Evolutionary conservation across 2,888 invertebrate species (phyloP).

Genomic region (Cybosia mesomella): DNA sequence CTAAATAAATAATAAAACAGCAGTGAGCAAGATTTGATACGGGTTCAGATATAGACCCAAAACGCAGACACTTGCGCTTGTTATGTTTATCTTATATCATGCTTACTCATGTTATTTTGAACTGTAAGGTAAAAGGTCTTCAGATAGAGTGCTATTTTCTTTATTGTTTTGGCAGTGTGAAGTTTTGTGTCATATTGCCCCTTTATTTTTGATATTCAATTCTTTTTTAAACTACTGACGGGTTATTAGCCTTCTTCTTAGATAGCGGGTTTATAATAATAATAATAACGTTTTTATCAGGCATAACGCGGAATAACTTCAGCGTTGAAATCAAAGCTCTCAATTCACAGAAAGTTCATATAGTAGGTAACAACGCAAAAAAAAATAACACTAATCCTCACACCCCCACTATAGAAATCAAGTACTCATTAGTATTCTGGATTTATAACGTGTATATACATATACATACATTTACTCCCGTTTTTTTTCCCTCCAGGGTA

Average conservation of each 20-base stretch:
- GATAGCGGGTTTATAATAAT: neutral
- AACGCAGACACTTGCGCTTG: neutral
- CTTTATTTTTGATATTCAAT: neutral
- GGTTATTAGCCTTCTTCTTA: neutral
- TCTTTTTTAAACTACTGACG: neutral
- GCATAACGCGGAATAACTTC: neutral
- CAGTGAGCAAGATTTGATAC: conserved; percentile 65
- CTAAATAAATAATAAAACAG: conserved; percentile 66
- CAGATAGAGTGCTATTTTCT: neutral
- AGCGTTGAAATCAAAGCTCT: neutral
- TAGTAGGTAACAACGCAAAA: no score
- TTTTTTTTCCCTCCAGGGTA: no score
- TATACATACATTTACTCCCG: no score
- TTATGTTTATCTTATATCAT: neutral
- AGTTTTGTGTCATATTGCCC: neutral
- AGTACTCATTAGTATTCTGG: no score
- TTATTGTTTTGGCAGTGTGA: neutral
- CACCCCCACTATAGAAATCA: no score
- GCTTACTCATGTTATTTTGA: neutral
- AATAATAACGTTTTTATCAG: no score
- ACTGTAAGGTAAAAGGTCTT: neutral
- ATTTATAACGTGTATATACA: no score
- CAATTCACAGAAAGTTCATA: no score
- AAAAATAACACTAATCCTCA: no score
- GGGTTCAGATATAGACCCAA: conserved; percentile 58